Evolutionary conservation across 2,113 vertebrate genomes (phyloP), one percentile per base, ranked within the genome.

Genomic region (Laticauda colubrina): DNA sequence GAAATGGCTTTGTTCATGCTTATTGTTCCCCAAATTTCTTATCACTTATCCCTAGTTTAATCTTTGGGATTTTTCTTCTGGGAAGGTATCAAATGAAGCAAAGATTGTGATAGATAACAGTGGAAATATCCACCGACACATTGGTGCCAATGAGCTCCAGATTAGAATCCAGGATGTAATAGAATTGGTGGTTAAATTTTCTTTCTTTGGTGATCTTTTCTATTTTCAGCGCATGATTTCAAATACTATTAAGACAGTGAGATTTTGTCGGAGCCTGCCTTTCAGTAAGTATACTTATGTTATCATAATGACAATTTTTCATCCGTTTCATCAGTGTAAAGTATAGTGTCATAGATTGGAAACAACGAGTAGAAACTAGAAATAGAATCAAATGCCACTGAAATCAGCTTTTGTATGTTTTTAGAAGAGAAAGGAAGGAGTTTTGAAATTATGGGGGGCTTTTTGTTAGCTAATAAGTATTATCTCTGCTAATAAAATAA

Each of bases 211-310:
- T 69, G 55, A 59, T 23, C 51, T 12, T 51, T 87, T 94, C 69
- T 81, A 81, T 81, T 95, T 98, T 85, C 97, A 99, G 99, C 98
- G 98, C 90, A 99, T 99, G 99, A 99, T 99, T 93, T 98, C 99
- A 75, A 99, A 98, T 94, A 99, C 99, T 12, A 98, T 99, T 95
- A 98, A 98, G 97, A 99, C 98, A 88, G 97, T 99, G 97, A 98
- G 98, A 97, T 98, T 98, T 98, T 99, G 98, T 95, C 97, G 99
- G 92, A 99, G 99, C 96, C 98, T 98, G 4, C 97, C 98, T 18
- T 99, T 99, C 98, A 99, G 99, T 99, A 98, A 99, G 99, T 95
- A n/a, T 93, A 92, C 94, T 90, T 94, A 88, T 81, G 94, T 75
- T n/a, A 24, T 93, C 85, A 85, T 89, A 94, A n/a, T 93, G 90